Base-by-base conservation (phyloP, 1,140 invertebrate species). In the Meloidogyne floridensis region DNA sequence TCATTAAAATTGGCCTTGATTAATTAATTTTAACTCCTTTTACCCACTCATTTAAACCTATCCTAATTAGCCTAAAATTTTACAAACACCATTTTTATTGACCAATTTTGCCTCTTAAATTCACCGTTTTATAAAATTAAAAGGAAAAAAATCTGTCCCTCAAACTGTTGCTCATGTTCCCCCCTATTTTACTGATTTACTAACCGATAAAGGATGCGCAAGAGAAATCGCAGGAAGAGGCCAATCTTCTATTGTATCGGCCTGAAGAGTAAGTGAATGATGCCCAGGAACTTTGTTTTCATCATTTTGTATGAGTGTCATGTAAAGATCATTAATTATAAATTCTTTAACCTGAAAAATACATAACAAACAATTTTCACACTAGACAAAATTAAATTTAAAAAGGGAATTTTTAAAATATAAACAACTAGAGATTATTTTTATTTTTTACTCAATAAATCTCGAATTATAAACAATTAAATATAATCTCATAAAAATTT, bases 161-260 rank as follows among this genome's bases (percentile, higher is more conserved):
- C 59, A 65, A 32, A 65, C 10, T n/a, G 59, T 65, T 65, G 15
- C 59, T 11, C n/a, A 15, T 11, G 59, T 65, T 65, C 15, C 15
- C 5, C 20, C 32, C 32, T 32, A 32, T 7, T 65, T n/a, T 11
- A 65, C 59, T n/a, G 59, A 65, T 65, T 65, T 15, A 65, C 59
- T 65, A 7, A 65, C 59, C n/a, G 59, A 65, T 65, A 65, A 65
- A 65, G 59, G 59, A 65, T 65, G 59, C 59, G 15, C 59, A 65
- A 65, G 59, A n/a, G 59, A 65, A 65, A 65, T 65, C 59, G 59
- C 15, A n/a, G 59, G 59, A 65, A 65, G n/a, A 18, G 59, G n/a
- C 59, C 59, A 65, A 11, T 65, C n/a, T 32, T 32, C 32, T n/a
- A 65, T 65, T 65, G 59, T 65, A 65, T n/a, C 59, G n/a, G 59